These are phyloP conservation scores for Amazona vittata DNA, from an alignment of 2,113 vertebrate species.

Conservation along the genomic window DNA sequence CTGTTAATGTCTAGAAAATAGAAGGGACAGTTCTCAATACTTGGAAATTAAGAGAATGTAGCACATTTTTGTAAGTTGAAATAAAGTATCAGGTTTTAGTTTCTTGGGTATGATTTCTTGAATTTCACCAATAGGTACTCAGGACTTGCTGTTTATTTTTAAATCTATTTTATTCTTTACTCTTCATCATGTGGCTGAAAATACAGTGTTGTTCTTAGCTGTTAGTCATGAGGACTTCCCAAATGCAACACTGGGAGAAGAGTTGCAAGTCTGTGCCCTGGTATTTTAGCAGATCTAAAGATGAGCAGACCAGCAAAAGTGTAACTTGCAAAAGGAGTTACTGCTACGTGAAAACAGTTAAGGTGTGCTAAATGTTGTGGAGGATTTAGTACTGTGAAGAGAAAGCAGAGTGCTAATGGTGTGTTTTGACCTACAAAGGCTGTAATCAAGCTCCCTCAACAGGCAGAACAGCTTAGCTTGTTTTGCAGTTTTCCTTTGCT, in stretches of 20 bases:
- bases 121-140: background rate
- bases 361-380: background rate
- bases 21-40: background rate
- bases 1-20: background rate
- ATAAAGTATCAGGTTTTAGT: background rate
- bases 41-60: background rate
- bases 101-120: background rate
- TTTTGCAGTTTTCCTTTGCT: background rate
- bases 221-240: background rate
- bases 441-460: background rate
- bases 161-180: background rate
- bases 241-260: background rate
- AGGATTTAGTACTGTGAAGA: background rate
- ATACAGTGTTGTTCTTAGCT: fast-evolving
- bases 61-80: background rate
- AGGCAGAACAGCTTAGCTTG: background rate
- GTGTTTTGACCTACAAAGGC: background rate
- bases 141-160: background rate
- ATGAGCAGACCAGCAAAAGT: background rate
- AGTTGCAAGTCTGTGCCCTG: background rate
- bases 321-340: background rate
- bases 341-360: background rate
- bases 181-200: background rate
- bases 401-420: background rate
- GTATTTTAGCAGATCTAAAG: background rate